These are phyloP conservation scores for Lasiurus cinereus DNA, from an alignment of 2,113 vertebrate species.

Conservation along the genomic window DNA sequence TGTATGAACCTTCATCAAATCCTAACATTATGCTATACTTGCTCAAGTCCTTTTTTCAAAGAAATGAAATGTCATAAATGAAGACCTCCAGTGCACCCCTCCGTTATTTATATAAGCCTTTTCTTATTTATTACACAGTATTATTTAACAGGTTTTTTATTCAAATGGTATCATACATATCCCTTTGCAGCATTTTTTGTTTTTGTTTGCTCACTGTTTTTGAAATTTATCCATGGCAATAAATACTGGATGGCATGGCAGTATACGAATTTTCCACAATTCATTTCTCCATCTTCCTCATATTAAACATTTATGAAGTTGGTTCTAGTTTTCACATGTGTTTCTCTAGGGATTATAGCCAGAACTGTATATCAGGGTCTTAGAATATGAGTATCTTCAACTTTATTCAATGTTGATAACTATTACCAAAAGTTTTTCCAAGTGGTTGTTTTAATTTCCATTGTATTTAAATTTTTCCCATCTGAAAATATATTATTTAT, in stretches of 20 bases:
- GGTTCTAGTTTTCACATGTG: neutral
- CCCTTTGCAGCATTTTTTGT: neutral
- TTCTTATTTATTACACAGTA: neutral
- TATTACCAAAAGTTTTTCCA: conserved; percentile 16
- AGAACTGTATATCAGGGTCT: neutral
- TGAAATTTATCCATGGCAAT: neutral
- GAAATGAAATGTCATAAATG: conserved; percentile 2
- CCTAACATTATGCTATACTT: neutral
- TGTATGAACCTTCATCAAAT: neutral
- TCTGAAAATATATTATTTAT: conserved; percentile 13
- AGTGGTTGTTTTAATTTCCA: conserved; percentile 13
- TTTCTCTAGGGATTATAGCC: neutral
- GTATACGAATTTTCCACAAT: neutral
- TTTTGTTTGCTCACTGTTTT: conserved; percentile 4
- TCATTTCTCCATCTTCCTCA: neutral
- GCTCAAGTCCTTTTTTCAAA: neutral
- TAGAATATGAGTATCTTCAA: neutral
- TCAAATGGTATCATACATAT: neutral
- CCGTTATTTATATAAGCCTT: neutral
- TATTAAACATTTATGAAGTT: neutral
- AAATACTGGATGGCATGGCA: neutral
- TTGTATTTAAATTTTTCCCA: neutral
- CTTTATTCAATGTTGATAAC: conserved; percentile 25
- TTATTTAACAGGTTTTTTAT: neutral
- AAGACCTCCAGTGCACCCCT: neutral